Percentiles rank a stretch among this genome's conserved stretches.
Evolutionary conservation across 2,113 vertebrate genomes (phyloP).

Genomic region (Bagarius yarrelli): DNA sequence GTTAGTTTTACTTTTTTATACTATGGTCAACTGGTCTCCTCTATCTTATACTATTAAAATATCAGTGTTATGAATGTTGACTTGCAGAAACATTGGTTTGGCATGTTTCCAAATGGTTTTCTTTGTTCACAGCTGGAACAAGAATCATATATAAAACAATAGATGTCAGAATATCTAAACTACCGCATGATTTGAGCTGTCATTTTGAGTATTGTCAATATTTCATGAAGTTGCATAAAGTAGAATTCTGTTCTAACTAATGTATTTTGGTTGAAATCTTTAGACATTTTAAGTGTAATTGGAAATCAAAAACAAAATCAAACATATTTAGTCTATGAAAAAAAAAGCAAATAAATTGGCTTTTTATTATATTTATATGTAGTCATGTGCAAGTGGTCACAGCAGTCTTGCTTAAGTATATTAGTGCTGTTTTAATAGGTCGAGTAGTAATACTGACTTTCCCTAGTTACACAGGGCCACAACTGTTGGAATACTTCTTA

Average conservation of each 20-base stretch:
- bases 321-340: no score
- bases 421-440: no score
- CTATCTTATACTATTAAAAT: background rate
- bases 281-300: no score
- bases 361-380: no score
- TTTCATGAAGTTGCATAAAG: no score
- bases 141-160: constrained; percentile 26
- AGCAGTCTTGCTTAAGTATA: background rate
- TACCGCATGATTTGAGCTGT: constrained; percentile 18
- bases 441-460: background rate
- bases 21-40: background rate
- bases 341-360: no score
- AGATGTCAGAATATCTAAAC: background rate
- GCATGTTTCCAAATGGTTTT: constrained; percentile 31
- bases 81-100: background rate
- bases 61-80: background rate
- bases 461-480: background rate
- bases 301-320: no score
- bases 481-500: background rate
- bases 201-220: background rate
- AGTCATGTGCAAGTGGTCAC: no score
- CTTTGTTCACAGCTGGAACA: constrained; percentile 33
- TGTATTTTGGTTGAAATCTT: no score
- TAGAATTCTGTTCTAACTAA: no score
- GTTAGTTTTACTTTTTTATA: background rate